A percentile compares a stretch with the other conserved stretches of the same genome.
Conservation (phyloP, 2,888 invertebrate genomes). For the Phasia obesa region DNA sequence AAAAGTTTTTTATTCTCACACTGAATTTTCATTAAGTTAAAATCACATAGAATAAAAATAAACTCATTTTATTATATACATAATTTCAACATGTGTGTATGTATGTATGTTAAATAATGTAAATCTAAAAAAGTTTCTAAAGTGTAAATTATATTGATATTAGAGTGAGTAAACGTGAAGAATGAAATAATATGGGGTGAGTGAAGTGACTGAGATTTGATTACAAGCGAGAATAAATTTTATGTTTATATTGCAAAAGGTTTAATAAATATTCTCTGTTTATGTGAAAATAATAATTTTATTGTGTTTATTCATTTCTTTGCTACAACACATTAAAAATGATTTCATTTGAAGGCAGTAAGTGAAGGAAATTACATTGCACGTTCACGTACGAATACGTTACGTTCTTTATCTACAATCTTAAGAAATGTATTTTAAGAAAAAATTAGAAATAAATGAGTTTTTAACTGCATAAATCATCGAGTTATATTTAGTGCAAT, state of each 20-base stretch:
- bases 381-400: conserved; percentile 15
- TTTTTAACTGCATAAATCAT: conserved; percentile 9
- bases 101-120: background rate
- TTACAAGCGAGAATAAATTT: conserved; percentile 29
- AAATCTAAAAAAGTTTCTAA: conserved; percentile 52
- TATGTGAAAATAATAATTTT: conserved; percentile 54
- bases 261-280: conserved; percentile 25
- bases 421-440: conserved; percentile 63
- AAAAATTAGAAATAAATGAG: background rate
- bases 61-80: conserved; percentile 41
- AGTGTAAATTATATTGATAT: conserved; percentile 24
- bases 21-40: conserved; percentile 61
- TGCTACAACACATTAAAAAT: conserved; percentile 36
- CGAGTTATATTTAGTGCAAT: conserved; percentile 14
- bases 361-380: background rate
- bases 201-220: background rate
- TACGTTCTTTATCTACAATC: conserved; percentile 60
- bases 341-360: background rate
- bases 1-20: conserved; percentile 49
- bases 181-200: background rate
- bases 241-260: conserved; percentile 57
- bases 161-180: background rate
- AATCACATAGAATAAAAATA: conserved; percentile 59
- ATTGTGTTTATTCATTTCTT: conserved; percentile 57
- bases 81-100: conserved; percentile 30